These are phyloP conservation scores for Jacana jacana DNA, from an alignment of 2,113 vertebrate genomes.

Conservation along the genomic window DNA sequence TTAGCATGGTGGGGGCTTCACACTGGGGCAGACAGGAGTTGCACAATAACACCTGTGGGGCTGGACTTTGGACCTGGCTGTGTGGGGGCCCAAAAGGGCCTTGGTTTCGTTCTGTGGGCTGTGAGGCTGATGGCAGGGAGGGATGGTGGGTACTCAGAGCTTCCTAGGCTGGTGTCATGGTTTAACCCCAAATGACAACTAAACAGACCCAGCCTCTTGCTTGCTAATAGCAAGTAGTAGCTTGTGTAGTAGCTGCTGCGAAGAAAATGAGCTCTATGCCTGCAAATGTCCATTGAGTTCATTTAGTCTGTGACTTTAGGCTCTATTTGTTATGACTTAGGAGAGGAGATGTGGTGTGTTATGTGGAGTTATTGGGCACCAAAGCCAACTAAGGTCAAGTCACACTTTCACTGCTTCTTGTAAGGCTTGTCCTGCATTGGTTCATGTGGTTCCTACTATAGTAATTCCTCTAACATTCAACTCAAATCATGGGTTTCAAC, in stretches of 20 bases:
- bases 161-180: not conserved
- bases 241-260: not conserved
- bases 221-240: not conserved
- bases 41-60: not conserved
- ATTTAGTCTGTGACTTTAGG: not conserved
- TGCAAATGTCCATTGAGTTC: not conserved
- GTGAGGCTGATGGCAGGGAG: not conserved
- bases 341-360: not conserved
- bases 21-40: not conserved
- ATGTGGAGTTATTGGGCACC: not conserved
- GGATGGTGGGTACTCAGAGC: too few species aligned
- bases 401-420: not conserved
- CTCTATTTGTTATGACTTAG: not conserved
- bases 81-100: accelerated
- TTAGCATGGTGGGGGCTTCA: not conserved
- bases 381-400: not conserved
- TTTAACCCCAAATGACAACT: not conserved
- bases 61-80: not conserved
- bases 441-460: not conserved
- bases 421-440: not conserved
- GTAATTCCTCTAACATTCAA: not conserved
- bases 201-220: not conserved
- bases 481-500: not conserved
- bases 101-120: not conserved
- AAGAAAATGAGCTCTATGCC: not conserved